These are phyloP conservation scores for Prionailurus viverrinus DNA, from an alignment of 2,113 vertebrate species.

Conservation along the genomic window DNA sequence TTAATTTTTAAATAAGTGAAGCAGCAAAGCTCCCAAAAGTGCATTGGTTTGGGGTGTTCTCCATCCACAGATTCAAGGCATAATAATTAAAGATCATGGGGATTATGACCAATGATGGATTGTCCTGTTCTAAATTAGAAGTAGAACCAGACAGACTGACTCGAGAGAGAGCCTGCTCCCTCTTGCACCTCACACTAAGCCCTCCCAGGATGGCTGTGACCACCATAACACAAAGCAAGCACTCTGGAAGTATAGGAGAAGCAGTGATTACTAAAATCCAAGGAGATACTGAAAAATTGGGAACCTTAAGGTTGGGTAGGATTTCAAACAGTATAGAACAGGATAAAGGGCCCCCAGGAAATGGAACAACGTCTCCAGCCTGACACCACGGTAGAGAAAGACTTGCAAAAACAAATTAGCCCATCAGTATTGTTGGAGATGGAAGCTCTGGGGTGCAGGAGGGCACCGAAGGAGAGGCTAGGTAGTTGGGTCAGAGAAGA, in stretches of 20 bases:
- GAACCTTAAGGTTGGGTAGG: not conserved
- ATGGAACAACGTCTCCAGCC: not conserved
- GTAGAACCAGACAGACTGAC: not conserved
- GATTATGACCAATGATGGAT: not conserved
- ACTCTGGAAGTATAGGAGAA: not conserved
- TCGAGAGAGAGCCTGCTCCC: not conserved
- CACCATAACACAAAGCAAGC: not conserved
- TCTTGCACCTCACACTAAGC: not conserved
- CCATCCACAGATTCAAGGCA: not conserved
- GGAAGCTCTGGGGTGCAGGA: not conserved
- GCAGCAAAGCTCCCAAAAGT: not conserved
- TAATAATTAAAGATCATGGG: not conserved
- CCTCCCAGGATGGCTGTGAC: not conserved
- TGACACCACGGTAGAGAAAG: not conserved
- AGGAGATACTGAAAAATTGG: not conserved
- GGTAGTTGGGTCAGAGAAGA: not conserved
- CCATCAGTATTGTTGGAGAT: not conserved
- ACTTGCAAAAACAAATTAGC: not conserved
- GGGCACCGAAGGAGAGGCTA: not conserved
- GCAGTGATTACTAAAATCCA: not conserved
- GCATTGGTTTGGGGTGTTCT: not conserved
- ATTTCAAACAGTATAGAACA: not conserved
- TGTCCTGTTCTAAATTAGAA: not conserved
- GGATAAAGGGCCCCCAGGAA: not conserved
- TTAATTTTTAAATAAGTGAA: conserved; percentile 9